Conservation (phyloP, 2,888 invertebrate genomes). For the Smittia sp. region DNA sequence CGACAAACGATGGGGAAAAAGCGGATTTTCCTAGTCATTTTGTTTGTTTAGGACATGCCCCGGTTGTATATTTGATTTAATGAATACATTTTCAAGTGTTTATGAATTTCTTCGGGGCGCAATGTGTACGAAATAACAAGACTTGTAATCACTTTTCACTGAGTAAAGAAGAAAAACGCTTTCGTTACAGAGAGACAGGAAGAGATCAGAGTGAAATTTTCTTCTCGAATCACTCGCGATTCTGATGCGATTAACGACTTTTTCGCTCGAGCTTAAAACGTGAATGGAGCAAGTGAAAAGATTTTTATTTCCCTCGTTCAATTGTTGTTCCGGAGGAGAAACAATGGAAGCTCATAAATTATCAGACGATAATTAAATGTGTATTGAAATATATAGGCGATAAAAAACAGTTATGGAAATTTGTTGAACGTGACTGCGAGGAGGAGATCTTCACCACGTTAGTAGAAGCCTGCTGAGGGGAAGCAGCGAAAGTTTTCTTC, state of each 20-base stretch:
- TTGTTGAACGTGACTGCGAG: not conserved
- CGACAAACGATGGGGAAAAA: not conserved
- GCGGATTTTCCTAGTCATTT: not conserved
- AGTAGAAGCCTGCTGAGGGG: not conserved
- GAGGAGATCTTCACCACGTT: not conserved
- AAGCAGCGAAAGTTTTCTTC: slow-evolving; percentile 7
- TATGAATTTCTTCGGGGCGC: not conserved
- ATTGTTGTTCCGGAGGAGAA: not conserved
- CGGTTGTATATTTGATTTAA: slow-evolving; percentile 19
- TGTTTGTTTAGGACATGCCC: slow-evolving; percentile 23
- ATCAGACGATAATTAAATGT: slow-evolving; percentile 15
- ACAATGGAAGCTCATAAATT: slow-evolving; percentile 23
- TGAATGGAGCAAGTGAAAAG: not conserved
- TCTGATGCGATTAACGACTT: slow-evolving; percentile 16
- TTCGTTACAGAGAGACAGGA: not conserved
- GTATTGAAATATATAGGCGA: slow-evolving; percentile 16
- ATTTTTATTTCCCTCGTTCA: not conserved
- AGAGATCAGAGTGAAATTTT: slow-evolving; percentile 1
- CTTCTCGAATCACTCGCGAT: not conserved
- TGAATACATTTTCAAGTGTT: slow-evolving; percentile 14
- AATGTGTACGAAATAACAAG: not conserved
- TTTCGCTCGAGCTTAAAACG: slow-evolving; percentile 4
- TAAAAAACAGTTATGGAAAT: not conserved
- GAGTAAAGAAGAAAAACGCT: not conserved
- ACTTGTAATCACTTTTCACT: slow-evolving; percentile 18